Evolutionary conservation across 1,140 invertebrate genomes (phyloP).

Genomic region (Papilio polyxenes): DNA sequence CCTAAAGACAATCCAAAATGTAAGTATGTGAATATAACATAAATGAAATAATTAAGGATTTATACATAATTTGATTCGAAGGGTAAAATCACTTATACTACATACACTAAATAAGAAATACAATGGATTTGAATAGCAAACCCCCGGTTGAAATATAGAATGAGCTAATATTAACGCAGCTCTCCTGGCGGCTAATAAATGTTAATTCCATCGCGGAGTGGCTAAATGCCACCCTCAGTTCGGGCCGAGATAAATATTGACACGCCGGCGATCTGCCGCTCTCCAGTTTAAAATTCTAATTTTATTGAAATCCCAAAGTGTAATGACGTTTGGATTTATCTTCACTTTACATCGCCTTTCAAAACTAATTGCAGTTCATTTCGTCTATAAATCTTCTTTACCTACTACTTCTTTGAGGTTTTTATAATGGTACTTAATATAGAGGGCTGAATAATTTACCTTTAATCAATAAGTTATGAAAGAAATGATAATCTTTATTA

Average conservation of each 20-base stretch:
- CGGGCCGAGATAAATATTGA: conserved; percentile 52
- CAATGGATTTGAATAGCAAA: conserved; percentile 53
- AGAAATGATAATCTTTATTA: neutral
- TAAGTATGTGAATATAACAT: neutral
- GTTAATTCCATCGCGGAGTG: conserved; percentile 55
- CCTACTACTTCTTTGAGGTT: neutral
- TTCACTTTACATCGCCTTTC: conserved; percentile 25
- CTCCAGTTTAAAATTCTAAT: conserved; percentile 55
- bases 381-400: neutral
- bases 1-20: neutral
- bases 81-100: conserved; percentile 22
- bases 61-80: neutral
- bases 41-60: neutral
- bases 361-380: conserved; percentile 32
- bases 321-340: conserved; percentile 36
- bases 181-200: conserved; percentile 53
- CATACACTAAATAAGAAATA: conserved; percentile 43
- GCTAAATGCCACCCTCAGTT: conserved; percentile 51
- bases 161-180: conserved; percentile 57
- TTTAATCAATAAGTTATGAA: neutral
- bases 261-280: conserved; percentile 41
- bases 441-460: neutral
- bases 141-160: conserved; percentile 46
- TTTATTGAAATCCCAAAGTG: conserved; percentile 47
- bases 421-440: neutral